These are phyloP conservation scores for Vireo altiloquus DNA, from an alignment of 2,113 vertebrate genomes.

Conservation along the genomic window DNA sequence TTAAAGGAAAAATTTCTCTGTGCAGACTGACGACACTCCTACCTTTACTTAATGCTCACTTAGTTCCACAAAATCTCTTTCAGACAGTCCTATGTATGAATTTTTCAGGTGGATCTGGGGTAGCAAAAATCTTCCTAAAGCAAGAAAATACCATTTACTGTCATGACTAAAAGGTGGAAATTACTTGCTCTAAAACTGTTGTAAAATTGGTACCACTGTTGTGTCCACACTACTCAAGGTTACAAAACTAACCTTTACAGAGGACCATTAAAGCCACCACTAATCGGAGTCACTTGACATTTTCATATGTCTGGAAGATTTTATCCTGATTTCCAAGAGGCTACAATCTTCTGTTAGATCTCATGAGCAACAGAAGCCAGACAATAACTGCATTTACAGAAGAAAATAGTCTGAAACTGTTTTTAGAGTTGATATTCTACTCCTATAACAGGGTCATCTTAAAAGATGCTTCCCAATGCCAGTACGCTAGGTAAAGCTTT, in stretches of 20 bases:
- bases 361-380: neutral
- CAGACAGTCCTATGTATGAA: neutral
- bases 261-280: neutral
- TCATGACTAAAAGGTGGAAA: neutral
- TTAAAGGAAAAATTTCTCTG: neutral
- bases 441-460: neutral
- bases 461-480: neutral
- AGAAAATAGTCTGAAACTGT: neutral
- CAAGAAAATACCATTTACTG: neutral
- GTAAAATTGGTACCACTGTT: neutral
- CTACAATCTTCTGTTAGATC: neutral
- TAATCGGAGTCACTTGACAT: neutral
- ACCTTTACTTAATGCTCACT: neutral
- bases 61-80: neutral
- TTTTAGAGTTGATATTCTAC: neutral
- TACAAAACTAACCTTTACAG: neutral
- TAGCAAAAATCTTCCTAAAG: neutral
- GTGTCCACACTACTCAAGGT: neutral
- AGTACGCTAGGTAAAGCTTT: neutral
- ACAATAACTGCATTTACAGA: neutral
- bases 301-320: neutral
- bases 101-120: neutral
- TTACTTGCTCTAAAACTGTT: neutral
- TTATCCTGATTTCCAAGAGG: neutral
- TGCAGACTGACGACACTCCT: neutral